Evolutionary conservation across 2,888 invertebrate genomes (phyloP), one percentile per base, ranked within the genome.

Genomic region (Chloroclysta siterata): DNA sequence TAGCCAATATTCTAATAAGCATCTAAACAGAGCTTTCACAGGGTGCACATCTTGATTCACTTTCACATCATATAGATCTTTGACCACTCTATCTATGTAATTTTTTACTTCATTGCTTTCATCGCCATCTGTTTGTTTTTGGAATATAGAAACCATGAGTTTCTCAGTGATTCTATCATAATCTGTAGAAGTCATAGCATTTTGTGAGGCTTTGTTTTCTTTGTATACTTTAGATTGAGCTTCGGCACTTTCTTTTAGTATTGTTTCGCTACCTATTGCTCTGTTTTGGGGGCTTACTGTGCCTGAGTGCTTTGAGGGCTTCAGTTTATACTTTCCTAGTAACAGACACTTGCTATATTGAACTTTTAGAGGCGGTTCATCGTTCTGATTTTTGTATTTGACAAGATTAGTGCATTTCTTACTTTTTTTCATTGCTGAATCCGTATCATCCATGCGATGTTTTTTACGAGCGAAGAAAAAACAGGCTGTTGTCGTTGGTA

Each of bases 331-430:
- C 65, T 81, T 84, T 1, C 78, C 78, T 17, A 89, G 72, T 5
- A 90, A 68, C 80, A 88, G 81, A 44, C 80, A 84, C 67, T 79
- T 85, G 53, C 82, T 84, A 0, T 83, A 60, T 0, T 85, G 86
- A 44, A 68, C 77, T 61, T 72, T 80, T 10, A 91, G 73, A 3
- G 79, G 73, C 0, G 91, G 90, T 73, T 92, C 91, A 0, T 72
- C 66, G 0, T 64, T 56, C 1, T 78, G 22, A 71, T 91, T 92
- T 69, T 75, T 84, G 58, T 90, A 91, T 71, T 87, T 90, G 0
- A 87, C 81, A 42, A 92, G 65, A 69, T 92, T 90, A 0, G 90
- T 91, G 0, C 84, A 90, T 61, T 92, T 92, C 33, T 72, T 87
- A 62, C 90, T 90, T 53, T 72, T 82, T 51, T 72, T 85, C 81